Percentiles rank a stretch among this genome's conserved stretches.
These are phyloP conservation scores for Merodon equestris DNA, from an alignment of 2,888 invertebrate genomes.

Conservation along the genomic window DNA sequence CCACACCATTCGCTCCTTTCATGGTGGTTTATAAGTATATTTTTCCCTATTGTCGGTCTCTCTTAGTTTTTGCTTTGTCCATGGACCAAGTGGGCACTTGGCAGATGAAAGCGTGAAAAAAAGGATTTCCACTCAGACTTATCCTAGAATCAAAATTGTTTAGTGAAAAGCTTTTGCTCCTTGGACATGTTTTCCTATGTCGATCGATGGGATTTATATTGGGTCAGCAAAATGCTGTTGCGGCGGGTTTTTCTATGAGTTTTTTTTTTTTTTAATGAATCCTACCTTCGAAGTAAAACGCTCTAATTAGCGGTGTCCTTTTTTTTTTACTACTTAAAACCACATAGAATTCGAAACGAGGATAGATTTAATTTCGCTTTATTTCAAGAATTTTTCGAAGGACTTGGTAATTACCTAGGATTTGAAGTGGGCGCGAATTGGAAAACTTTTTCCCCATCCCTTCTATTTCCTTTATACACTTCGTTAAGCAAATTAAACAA, in stretches of 20 bases:
- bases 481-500: slow-evolving; percentile 56
- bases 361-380: too few species aligned
- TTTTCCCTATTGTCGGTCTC: slow-evolving; percentile 34
- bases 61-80: slow-evolving; percentile 40
- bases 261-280: neutral
- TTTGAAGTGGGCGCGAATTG: slow-evolving; percentile 10
- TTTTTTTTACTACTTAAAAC: too few species aligned
- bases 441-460: too few species aligned
- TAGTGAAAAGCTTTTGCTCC: slow-evolving; percentile 31
- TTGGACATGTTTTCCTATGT: slow-evolving; percentile 13
- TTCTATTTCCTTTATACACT: slow-evolving; percentile 13
- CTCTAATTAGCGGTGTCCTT: slow-evolving; percentile 18
- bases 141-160: slow-evolving; percentile 44
- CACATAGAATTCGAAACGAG: too few species aligned
- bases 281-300: too few species aligned
- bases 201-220: slow-evolving; percentile 50
- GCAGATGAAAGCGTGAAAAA: slow-evolving; percentile 52
- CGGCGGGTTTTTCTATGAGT: neutral
- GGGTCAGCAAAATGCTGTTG: slow-evolving; percentile 48
- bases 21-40: neutral
- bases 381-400: slow-evolving; percentile 31
- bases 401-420: slow-evolving; percentile 55
- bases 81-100: slow-evolving; percentile 63
- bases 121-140: slow-evolving; percentile 58
- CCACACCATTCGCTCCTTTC: neutral